Evolutionary conservation across 1,140 invertebrate genomes (phyloP).

Genomic region (Dendrolimus kikuchii): DNA sequence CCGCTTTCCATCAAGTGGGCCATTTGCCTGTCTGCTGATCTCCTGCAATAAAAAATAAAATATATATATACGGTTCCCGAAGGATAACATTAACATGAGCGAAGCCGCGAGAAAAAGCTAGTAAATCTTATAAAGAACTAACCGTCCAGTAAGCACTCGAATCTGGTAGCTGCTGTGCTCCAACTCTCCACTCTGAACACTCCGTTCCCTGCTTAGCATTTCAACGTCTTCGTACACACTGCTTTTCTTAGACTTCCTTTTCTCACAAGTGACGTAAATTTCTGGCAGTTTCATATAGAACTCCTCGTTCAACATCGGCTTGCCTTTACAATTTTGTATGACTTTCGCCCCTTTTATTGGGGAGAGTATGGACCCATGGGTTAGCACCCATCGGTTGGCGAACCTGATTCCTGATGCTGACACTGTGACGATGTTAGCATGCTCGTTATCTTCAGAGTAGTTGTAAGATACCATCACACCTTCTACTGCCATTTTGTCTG

Average conservation of each 20-base stretch:
- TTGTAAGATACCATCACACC: conserved; percentile 65
- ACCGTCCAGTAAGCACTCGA: conserved; percentile 54
- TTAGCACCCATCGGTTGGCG: conserved; percentile 68
- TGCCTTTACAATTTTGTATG: conserved; percentile 45
- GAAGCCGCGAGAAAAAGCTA: too few relatives aligned
- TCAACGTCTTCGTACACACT: conserved; percentile 40
- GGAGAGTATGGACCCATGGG: conserved; percentile 70
- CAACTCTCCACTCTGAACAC: conserved; percentile 32
- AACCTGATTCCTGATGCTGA: conserved; percentile 71
- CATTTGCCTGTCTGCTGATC: too few relatives aligned
- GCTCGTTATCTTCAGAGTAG: conserved; percentile 49
- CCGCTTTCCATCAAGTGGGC: too few relatives aligned
- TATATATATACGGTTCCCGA: too few relatives aligned
- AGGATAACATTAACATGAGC: too few relatives aligned
- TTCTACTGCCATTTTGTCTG: conserved; percentile 46
- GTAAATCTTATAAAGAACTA: conserved; percentile 5
- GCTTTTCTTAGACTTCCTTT: conserved; percentile 19
- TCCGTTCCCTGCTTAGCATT: conserved; percentile 40
- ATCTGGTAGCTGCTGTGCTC: conserved; percentile 59
- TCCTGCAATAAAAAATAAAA: too few relatives aligned
- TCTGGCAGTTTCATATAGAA: conserved; percentile 59
- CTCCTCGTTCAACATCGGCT: conserved; percentile 49
- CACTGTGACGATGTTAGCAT: conserved; percentile 54
- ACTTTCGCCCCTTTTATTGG: conserved; percentile 49
- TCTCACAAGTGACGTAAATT: conserved; percentile 59